Evolutionary conservation across 2,888 invertebrate species (phyloP), one percentile per base, ranked within the genome.

Genomic region (Tolmerus cingulatus): DNA sequence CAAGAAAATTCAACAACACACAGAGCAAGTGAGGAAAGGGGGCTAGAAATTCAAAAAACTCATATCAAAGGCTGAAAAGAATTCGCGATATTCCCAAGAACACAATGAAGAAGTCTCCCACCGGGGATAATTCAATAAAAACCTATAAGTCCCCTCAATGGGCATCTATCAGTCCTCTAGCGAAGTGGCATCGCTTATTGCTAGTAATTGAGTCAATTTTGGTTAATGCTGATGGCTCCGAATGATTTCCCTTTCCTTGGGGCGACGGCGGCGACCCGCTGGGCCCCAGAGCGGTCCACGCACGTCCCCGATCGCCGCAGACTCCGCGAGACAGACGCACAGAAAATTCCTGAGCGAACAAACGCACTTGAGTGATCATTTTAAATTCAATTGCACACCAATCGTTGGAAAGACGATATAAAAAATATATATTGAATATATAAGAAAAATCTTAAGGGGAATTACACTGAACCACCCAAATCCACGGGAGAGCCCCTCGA

Each of bases 161-260:
- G 40, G 82, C 30, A 84, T 37, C 66, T 84, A 66, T 66, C 66
- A 66, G 66, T 66, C 66, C 66, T 66, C 66, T 12, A 19, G 66
- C 27, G 66, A 66, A 84, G 82, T 84, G 57, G 76, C 34, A 66
- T 51, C 86, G 51, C 55, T 86, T 77, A 86, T 86, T 86, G 77
- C 74, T 51, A 19, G 86, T 77, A 86, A 86, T 86, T 86, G 86
- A 86, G 77, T 86, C 78, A 78, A 86, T 74, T 86, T 86, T 86
- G 66, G 57, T 86, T 86, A 43, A 86, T 78, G 40, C 46, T 27
- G 74, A 74, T n/a, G 85, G 30, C 82, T 57, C 82, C 82, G 82
- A 37, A 82, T 79, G 79, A 82, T 82, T 55, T 66, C 82, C 82
- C 82, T 82, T 66, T 66, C 82, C 34, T 55, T 9, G 37, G 34